Percentiles rank a stretch among this genome's conserved stretches.
Evolutionary conservation across 2,113 vertebrate species (phyloP).

Genomic region (Amblyopsis rosae): DNA sequence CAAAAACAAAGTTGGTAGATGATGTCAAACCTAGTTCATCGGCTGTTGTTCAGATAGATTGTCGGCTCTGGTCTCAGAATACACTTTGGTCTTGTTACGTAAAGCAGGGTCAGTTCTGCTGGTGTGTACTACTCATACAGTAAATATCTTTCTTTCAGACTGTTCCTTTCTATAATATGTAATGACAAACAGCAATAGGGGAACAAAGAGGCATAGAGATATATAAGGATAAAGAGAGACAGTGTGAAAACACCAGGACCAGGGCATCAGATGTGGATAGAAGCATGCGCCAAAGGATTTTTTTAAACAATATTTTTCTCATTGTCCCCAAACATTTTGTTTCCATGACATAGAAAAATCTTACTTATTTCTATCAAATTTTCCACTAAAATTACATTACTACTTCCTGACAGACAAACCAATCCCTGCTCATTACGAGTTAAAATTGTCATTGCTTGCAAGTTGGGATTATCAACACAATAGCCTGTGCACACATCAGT

Average conservation of each 20-base stretch:
- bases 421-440: neutral
- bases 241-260: neutral
- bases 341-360: no score
- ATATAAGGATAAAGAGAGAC: neutral
- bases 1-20: neutral
- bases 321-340: no score
- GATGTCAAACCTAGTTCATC: neutral
- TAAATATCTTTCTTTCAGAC: neutral
- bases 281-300: no score
- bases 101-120: neutral
- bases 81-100: neutral
- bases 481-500: constrained; percentile 28
- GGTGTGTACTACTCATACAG: neutral
- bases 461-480: constrained; percentile 51
- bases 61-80: neutral
- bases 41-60: neutral
- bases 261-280: neutral
- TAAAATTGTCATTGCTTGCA: constrained; percentile 43
- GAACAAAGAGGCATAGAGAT: neutral
- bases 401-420: neutral
- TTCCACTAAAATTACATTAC: no score
- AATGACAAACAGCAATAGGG: neutral
- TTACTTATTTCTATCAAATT: neutral
- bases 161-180: no score
- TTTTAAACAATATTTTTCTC: no score